These are phyloP conservation scores for Puntigrus tetrazona DNA, from an alignment of 2,113 vertebrate species.

Conservation along the genomic window DNA sequence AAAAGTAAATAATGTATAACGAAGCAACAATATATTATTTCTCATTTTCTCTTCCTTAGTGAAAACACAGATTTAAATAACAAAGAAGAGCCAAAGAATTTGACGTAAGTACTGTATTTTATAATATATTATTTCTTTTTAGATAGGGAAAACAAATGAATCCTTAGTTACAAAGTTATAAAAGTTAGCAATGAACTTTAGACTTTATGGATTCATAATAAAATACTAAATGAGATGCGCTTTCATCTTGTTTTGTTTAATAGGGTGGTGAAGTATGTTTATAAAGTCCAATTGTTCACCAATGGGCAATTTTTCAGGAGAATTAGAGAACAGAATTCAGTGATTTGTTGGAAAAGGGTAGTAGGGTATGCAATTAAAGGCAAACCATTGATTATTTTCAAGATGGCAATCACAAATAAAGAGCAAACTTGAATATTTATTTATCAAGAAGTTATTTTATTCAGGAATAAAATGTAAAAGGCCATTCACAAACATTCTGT, in stretches of 20 bases:
- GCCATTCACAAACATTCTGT: not conserved
- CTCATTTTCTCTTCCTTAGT: conserved; percentile 13
- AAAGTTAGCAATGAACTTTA: not conserved
- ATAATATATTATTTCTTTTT: not conserved
- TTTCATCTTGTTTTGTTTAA: not conserved
- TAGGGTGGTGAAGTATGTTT: not conserved
- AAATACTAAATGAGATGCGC: not conserved
- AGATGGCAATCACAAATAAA: not conserved
- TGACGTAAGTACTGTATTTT: conserved; percentile 43
- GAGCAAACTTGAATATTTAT: not conserved
- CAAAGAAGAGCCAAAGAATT: not conserved
- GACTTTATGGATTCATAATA: not conserved
- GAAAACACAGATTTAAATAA: not conserved
- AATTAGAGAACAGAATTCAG: not conserved
- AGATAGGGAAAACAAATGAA: not conserved
- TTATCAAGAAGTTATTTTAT: not conserved
- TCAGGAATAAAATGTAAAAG: not conserved
- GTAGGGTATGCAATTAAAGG: not conserved
- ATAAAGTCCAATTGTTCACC: not conserved
- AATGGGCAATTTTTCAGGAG: not conserved
- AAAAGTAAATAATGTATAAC: not conserved
- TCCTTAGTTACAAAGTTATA: not conserved
- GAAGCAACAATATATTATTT: not conserved
- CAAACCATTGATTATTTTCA: not conserved
- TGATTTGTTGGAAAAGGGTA: not conserved